These are phyloP conservation scores for Halcyon senegalensis DNA, from an alignment of 2,113 vertebrate genomes.

Conservation along the genomic window DNA sequence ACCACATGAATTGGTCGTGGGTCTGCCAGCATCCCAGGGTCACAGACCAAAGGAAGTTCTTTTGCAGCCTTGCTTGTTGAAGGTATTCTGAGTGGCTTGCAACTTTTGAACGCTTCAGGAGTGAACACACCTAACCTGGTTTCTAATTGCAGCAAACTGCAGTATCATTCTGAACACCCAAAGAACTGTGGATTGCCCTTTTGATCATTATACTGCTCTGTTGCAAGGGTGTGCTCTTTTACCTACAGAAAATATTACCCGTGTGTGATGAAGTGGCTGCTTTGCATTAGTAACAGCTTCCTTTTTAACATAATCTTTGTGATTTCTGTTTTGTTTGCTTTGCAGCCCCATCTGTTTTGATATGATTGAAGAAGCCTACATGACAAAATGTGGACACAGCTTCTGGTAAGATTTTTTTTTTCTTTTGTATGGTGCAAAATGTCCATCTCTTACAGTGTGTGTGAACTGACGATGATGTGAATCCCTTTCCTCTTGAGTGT, in stretches of 20 bases:
- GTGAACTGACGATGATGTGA: not conserved
- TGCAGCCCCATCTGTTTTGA: conserved; percentile 98
- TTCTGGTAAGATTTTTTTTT: conserved; percentile 88
- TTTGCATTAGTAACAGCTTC: not conserved
- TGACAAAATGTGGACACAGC: conserved; percentile 99
- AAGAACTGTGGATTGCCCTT: not conserved
- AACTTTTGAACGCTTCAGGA: not conserved
- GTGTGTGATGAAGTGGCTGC: not conserved
- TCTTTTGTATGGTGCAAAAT: not conserved
- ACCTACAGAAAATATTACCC: not conserved
- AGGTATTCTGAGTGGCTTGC: not conserved
- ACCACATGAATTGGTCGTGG: not conserved
- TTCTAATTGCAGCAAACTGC: not conserved
- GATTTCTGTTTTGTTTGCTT: not conserved
- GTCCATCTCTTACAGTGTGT: not conserved
- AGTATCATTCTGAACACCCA: not conserved
- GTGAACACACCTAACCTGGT: not conserved
- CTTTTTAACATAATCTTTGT: not conserved
- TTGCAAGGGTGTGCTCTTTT: not conserved
- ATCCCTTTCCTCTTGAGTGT: not conserved
- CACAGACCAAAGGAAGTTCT: not conserved
- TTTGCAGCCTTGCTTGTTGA: not conserved
- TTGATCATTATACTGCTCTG: not conserved
- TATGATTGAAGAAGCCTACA: conserved; percentile 99
- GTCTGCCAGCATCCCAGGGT: not conserved